Evolutionary conservation across 2,113 vertebrate genomes (phyloP).

Genomic region (Podocnemis expansa): DNA sequence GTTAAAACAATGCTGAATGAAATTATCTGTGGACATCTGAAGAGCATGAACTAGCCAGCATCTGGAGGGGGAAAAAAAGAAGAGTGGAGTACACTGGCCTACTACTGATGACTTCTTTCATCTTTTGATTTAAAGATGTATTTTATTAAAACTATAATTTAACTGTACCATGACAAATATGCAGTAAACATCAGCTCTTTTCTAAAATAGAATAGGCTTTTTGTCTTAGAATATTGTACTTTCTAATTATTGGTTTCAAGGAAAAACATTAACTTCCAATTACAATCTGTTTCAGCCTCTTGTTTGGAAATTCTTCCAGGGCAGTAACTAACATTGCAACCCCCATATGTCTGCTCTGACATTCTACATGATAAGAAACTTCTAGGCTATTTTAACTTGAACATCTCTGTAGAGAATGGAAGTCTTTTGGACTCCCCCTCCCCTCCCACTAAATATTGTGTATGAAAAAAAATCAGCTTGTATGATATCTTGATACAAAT

Average conservation of each 20-base stretch:
- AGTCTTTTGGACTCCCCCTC: constrained; percentile 45
- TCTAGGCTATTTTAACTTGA: constrained; percentile 61
- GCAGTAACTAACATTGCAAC: constrained; percentile 42
- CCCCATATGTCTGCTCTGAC: constrained; percentile 21
- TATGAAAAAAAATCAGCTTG: constrained; percentile 57
- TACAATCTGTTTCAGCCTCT: constrained; percentile 68
- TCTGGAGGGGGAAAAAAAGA: constrained; percentile 52
- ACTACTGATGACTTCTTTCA: constrained; percentile 87
- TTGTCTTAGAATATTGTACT: constrained; percentile 79
- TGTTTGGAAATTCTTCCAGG: constrained; percentile 58
- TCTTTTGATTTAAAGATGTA: constrained; percentile 84
- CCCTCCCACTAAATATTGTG: constrained; percentile 38
- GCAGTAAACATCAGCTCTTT: constrained; percentile 80
- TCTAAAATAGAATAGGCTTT: constrained; percentile 81
- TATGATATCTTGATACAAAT: constrained; percentile 56
- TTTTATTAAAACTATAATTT: constrained; percentile 89
- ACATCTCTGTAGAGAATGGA: constrained; percentile 61
- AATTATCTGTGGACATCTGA: constrained; percentile 71
- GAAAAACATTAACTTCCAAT: constrained; percentile 53
- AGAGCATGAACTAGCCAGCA: constrained; percentile 71
- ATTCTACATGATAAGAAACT: constrained; percentile 45
- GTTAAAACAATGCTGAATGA: constrained; percentile 70
- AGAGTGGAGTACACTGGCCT: constrained; percentile 79
- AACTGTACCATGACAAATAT: constrained; percentile 83
- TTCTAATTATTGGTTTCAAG: constrained; percentile 75